A percentile compares a stretch with the other conserved stretches of the same genome.
Evolutionary conservation across 2,797 vertebrate species (phyloP).

Genomic region (Sebastes cheni): DNA sequence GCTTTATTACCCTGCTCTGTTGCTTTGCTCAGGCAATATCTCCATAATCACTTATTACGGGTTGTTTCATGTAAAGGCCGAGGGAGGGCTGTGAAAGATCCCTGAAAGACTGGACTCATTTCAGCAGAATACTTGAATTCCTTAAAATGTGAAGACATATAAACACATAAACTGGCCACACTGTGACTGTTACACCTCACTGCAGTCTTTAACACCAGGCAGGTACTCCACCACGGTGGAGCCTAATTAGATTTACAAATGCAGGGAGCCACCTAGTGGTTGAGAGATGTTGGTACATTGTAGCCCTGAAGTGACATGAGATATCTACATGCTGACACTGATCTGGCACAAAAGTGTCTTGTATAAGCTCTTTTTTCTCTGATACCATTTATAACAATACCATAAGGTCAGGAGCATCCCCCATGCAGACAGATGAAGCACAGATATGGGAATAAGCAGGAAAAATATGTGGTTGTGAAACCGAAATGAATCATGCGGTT

Average conservation of each 20-base stretch:
- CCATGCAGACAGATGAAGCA: conserved; percentile 18
- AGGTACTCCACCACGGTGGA: neutral
- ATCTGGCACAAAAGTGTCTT: neutral
- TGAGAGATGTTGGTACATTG: neutral
- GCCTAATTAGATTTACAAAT: conserved; percentile 22
- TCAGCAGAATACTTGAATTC: conserved; percentile 9
- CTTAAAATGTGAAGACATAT: neutral
- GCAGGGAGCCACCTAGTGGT: conserved; percentile 57
- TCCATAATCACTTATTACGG: conserved; percentile 35
- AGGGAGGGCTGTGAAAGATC: conserved; percentile 5
- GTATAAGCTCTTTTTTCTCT: neutral
- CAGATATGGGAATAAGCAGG: conserved; percentile 27
- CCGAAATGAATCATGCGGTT: conserved; percentile 20
- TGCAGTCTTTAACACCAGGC: neutral
- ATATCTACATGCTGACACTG: conserved; percentile 1
- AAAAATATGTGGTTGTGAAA: conserved; percentile 51
- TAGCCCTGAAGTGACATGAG: neutral
- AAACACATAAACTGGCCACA: neutral
- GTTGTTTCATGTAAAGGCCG: conserved; percentile 12
- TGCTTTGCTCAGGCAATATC: conserved; percentile 26
- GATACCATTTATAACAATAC: conserved; percentile 22
- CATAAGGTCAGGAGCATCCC: conserved; percentile 25
- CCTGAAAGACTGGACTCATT: neutral
- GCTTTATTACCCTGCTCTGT: conserved; percentile 50
- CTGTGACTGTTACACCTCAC: neutral